A percentile compares a stretch with the other conserved stretches of the same genome.
phyloP scores from a whole-genome alignment of 2,113 vertebrate genomes.

The Deroptyus accipitrinus region DNA sequence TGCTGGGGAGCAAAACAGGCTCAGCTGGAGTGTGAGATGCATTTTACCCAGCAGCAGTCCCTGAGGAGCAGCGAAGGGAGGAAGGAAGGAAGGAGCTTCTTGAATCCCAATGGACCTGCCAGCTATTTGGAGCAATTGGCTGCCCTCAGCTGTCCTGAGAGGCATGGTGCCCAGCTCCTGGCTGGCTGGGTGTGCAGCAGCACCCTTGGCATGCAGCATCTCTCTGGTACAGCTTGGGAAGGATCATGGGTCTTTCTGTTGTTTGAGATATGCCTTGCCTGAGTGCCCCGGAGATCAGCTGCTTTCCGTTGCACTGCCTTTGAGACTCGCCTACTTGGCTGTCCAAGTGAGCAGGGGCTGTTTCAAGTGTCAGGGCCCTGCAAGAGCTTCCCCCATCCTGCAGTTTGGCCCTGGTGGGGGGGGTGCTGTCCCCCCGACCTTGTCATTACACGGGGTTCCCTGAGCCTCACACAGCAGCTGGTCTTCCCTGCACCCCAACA shows the following conservation, averaged over 20 bases:
- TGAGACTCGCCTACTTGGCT: fast-evolving
- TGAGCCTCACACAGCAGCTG: not conserved
- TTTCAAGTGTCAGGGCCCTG: not conserved
- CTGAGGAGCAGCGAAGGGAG: not conserved
- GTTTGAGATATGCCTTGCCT: not conserved
- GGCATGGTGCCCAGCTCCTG: not conserved
- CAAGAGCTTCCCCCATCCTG: not conserved
- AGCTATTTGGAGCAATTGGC: not conserved
- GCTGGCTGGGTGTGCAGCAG: not conserved
- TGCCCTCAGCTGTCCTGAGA: not conserved
- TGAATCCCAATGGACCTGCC: fast-evolving
- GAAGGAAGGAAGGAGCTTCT: not conserved
- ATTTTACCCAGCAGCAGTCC: not conserved
- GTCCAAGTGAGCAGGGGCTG: not conserved
- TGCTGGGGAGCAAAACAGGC: not conserved
- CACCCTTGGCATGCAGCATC: not conserved
- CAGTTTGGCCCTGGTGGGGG: not conserved
- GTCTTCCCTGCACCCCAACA: not conserved
- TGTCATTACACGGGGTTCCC: not conserved
- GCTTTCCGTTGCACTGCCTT: not conserved
- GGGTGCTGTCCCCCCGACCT: not conserved
- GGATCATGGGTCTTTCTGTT: not conserved
- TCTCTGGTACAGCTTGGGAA: not conserved
- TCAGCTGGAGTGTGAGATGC: not conserved
- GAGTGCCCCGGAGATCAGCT: not conserved